These are phyloP conservation scores for Camarhynchus parvulus DNA, from an alignment of 2,113 vertebrate genomes.

Conservation along the genomic window DNA sequence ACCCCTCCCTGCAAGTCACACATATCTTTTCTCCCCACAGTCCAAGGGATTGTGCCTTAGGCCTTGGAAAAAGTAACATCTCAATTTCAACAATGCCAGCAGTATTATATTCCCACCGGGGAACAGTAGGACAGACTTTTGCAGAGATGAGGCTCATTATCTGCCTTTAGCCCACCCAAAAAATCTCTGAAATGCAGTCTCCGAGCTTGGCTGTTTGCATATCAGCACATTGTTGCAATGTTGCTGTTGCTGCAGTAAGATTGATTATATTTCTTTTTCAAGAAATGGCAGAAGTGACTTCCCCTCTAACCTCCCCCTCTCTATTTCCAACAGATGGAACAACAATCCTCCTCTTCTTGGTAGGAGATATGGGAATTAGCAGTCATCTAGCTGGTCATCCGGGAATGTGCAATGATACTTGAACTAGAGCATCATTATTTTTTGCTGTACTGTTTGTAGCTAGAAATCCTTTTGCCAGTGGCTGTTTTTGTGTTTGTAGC, in stretches of 20 bases:
- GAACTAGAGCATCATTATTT: background rate
- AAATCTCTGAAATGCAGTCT: background rate
- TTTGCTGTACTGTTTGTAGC: constrained; percentile 16
- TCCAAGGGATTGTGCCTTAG: background rate
- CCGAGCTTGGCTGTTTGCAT: background rate
- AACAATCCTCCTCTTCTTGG: background rate
- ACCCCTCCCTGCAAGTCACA: background rate
- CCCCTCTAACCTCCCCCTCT: background rate
- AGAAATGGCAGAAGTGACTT: background rate
- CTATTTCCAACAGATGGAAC: background rate
- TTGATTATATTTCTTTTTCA: background rate
- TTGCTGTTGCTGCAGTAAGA: background rate
- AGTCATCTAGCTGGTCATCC: constrained; percentile 12
- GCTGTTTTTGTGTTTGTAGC: constrained; percentile 13
- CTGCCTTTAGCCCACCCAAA: background rate
- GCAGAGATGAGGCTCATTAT: background rate
- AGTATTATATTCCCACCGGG: background rate
- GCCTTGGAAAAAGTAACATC: background rate
- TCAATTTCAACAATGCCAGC: background rate
- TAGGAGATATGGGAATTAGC: constrained; percentile 17
- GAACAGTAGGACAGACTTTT: background rate
- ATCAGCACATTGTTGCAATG: background rate
- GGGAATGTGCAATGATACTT: constrained; percentile 38
- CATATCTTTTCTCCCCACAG: background rate
- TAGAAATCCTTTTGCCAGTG: background rate